These are phyloP conservation scores for Gryon sp. DNA, from an alignment of 1,140 invertebrate species.

Conservation along the genomic window DNA sequence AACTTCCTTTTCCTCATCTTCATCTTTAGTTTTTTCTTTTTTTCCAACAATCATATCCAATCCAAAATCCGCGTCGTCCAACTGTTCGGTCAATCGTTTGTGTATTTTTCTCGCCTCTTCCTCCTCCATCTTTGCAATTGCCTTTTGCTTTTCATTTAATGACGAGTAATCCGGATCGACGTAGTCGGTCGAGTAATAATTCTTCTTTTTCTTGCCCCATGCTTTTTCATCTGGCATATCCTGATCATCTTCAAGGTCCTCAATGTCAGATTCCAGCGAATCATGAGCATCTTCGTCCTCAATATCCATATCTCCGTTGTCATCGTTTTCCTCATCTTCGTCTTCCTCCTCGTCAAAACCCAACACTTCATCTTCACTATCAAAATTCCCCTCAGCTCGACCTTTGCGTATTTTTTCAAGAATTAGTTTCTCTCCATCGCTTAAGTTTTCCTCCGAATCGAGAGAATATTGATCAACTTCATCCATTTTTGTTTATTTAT, in stretches of 20 bases:
- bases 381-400: conserved; percentile 78
- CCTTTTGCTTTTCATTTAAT: conserved; percentile 83
- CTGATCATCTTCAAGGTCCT: conserved; percentile 84
- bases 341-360: conserved; percentile 81
- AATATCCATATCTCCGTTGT: too few relatives aligned
- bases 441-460: conserved; percentile 86
- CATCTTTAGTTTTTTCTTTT: conserved; percentile 74
- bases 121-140: conserved; percentile 89
- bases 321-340: conserved; percentile 79
- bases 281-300: conserved; percentile 79
- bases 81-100: conserved; percentile 86
- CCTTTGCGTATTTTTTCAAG: conserved; percentile 82
- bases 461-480: conserved; percentile 73
- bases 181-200: conserved; percentile 93
- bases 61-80: conserved; percentile 90
- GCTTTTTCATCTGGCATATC: conserved; percentile 88
- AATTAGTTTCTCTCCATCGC: conserved; percentile 82
- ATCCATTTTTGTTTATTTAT: conserved; percentile 34
- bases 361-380: conserved; percentile 84
- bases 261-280: conserved; percentile 84
- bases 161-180: conserved; percentile 91
- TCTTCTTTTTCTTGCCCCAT: conserved; percentile 90
- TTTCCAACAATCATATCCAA: conserved; percentile 83
- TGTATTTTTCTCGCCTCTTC: conserved; percentile 91
- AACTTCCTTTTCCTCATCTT: conserved; percentile 78